These are phyloP conservation scores for Choreutis nemorana DNA, from an alignment of 2,888 invertebrate genomes.

Conservation along the genomic window DNA sequence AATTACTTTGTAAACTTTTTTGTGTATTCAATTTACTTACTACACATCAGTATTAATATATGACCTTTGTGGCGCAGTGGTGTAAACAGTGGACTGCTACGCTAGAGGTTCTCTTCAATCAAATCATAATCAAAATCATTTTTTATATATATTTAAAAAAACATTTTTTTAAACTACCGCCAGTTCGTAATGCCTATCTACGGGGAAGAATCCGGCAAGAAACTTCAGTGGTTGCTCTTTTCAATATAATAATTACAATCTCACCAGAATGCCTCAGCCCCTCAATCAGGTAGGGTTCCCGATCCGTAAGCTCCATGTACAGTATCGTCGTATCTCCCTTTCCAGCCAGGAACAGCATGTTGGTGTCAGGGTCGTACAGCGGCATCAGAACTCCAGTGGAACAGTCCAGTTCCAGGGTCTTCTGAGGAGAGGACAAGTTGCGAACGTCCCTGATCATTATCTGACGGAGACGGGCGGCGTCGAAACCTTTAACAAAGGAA, in stretches of 20 bases:
- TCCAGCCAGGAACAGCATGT: slow-evolving; percentile 93
- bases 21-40: no score
- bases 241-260: no score
- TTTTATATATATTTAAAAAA: slow-evolving; percentile 3
- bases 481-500: slow-evolving; percentile 77
- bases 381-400: slow-evolving; percentile 93
- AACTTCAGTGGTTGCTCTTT: no score
- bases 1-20: no score
- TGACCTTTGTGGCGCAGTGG: no score
- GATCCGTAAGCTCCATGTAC: slow-evolving; percentile 89
- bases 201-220: no score
- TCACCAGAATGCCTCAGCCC: slow-evolving; percentile 81
- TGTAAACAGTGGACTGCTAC: no score
- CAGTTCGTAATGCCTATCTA: no score
- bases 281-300: slow-evolving; percentile 89
- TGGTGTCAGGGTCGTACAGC: slow-evolving; percentile 91
- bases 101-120: no score
- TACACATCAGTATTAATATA: no score
- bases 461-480: slow-evolving; percentile 85
- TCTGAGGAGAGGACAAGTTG: slow-evolving; percentile 79
- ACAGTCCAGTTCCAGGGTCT: slow-evolving; percentile 82
- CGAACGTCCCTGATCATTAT: slow-evolving; percentile 88
- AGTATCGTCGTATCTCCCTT: slow-evolving; percentile 93
- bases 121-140: no score
- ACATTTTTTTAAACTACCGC: no score